A percentile compares a stretch with the other conserved stretches of the same genome.
These are phyloP conservation scores for Cephalopterus ornatus DNA, from an alignment of 2,113 vertebrate species.

Conservation along the genomic window DNA sequence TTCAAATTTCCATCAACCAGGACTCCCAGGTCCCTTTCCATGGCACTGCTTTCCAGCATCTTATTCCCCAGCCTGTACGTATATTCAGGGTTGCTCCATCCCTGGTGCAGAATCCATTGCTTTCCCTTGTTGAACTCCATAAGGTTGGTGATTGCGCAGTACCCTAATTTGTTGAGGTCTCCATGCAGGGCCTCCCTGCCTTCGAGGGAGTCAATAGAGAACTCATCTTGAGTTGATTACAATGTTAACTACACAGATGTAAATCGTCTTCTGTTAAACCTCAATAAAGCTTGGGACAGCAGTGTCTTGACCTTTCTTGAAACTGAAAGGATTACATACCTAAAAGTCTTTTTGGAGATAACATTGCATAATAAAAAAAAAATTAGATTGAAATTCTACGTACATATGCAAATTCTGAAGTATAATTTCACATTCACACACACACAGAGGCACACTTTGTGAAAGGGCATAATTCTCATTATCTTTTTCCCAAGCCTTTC, in stretches of 20 bases:
- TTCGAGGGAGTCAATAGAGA: neutral
- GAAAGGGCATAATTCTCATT: neutral
- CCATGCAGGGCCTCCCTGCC: neutral
- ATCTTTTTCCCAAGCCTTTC: neutral
- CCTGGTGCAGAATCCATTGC: neutral
- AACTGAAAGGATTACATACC: neutral
- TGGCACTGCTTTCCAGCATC: neutral
- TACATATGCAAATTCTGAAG: neutral
- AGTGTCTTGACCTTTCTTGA: neutral
- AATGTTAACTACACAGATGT: neutral
- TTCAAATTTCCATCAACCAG: no score
- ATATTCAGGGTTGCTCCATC: neutral
- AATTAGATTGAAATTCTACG: neutral
- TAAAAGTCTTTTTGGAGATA: neutral
- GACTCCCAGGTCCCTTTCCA: no score
- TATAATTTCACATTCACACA: neutral
- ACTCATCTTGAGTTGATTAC: neutral
- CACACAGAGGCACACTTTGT: neutral
- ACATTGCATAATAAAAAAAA: neutral
- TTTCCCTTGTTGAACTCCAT: neutral
- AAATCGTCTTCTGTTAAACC: neutral
- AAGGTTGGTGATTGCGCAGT: neutral
- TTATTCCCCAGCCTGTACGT: neutral
- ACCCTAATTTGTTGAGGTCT: neutral
- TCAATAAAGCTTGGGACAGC: neutral